Conservation (phyloP, 2,113 vertebrate genomes). For the Gorilla gorilla region DNA sequence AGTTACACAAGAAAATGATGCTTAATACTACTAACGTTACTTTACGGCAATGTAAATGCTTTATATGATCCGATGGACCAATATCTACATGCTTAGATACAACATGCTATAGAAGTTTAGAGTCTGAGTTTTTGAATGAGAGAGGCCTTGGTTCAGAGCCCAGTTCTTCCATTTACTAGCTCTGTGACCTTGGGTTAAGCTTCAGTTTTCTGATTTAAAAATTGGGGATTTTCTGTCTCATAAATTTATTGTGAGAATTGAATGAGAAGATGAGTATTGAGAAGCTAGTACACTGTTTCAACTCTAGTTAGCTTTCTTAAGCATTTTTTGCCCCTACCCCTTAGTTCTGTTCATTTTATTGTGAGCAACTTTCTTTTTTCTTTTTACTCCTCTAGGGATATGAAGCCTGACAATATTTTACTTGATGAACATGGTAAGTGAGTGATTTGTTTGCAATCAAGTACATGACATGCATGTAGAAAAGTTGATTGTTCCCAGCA, state of each 20-base stretch:
- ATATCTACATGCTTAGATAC: background rate
- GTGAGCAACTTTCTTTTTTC: slow-evolving; percentile 46
- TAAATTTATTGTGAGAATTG: background rate
- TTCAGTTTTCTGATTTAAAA: background rate
- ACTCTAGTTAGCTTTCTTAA: background rate
- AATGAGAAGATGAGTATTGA: background rate
- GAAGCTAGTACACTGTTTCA: background rate
- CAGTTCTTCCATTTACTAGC: background rate
- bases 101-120: background rate
- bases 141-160: background rate
- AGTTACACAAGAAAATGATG: background rate
- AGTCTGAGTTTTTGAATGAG: background rate
- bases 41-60: background rate
- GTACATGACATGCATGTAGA: background rate
- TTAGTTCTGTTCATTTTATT: background rate
- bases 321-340: background rate
- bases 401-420: slow-evolving; percentile 99
- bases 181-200: background rate
- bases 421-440: slow-evolving; percentile 96
- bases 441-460: background rate
- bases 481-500: background rate
- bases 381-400: slow-evolving; percentile 88
- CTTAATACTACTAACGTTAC: background rate
- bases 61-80: background rate
- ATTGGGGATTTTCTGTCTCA: background rate